Conservation (phyloP, 1,140 invertebrate genomes). For the Semibalanus balanoides region DNA sequence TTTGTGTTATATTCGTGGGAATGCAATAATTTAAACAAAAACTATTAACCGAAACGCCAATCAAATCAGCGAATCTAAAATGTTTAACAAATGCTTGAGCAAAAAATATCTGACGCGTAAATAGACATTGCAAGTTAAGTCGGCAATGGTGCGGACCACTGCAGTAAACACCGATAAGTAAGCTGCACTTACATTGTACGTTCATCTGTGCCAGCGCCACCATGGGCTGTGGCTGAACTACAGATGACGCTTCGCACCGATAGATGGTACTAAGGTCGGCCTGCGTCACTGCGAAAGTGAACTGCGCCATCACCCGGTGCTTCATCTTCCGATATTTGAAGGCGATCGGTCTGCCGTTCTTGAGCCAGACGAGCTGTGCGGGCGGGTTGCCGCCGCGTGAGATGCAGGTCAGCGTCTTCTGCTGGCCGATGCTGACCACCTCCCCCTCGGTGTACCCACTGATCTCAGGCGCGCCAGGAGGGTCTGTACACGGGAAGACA, state of each 20-base stretch:
- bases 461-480: slow-evolving; percentile 77
- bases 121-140: too few relatives aligned
- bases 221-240: neutral
- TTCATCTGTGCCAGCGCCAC: neutral
- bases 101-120: too few relatives aligned
- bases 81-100: too few relatives aligned
- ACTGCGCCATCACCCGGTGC: slow-evolving; percentile 64
- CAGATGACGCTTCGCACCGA: slow-evolving; percentile 53
- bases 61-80: too few relatives aligned
- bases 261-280: slow-evolving; percentile 85
- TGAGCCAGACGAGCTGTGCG: slow-evolving; percentile 83
- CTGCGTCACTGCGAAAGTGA: slow-evolving; percentile 68
- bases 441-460: slow-evolving; percentile 77
- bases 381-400: slow-evolving; percentile 87
- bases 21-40: too few relatives aligned
- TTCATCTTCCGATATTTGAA: slow-evolving; percentile 53
- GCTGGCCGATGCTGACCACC: slow-evolving; percentile 69
- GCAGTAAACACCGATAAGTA: too few relatives aligned
- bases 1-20: too few relatives aligned
- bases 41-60: too few relatives aligned
- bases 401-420: slow-evolving; percentile 68
- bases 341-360: slow-evolving; percentile 67
- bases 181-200: neutral
- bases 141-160: too few relatives aligned
- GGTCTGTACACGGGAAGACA: too few relatives aligned